Conservation (phyloP, 2,888 invertebrate genomes). For the Creontiades dilutus region DNA sequence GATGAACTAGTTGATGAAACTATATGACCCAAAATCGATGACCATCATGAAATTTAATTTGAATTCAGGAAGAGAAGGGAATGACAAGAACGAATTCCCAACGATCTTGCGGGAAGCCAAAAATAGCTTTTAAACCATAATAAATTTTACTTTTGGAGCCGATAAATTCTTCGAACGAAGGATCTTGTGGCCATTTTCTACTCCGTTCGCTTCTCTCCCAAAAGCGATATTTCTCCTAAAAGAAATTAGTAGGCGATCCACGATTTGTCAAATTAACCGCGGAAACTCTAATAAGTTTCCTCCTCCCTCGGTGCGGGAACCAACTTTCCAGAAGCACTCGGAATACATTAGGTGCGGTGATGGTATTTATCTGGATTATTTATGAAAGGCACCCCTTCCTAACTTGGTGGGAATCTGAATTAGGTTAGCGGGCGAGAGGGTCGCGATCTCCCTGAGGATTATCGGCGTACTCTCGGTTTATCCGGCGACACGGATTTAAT, state of each 20-base stretch:
- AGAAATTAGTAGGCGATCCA: constrained; percentile 35
- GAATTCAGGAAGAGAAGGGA: too few relatives aligned
- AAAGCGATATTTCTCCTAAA: background rate
- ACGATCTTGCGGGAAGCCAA: too few relatives aligned
- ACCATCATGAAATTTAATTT: too few relatives aligned
- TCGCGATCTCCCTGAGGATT: background rate
- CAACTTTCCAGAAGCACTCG: background rate
- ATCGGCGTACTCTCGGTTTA: background rate
- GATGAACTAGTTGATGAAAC: too few relatives aligned
- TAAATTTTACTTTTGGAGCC: background rate
- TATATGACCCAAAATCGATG: too few relatives aligned
- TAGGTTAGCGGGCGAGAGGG: background rate
- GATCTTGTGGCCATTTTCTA: constrained; percentile 1
- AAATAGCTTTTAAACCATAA: background rate
- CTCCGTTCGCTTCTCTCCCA: background rate
- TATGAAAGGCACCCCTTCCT: background rate
- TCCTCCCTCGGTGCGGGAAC: background rate
- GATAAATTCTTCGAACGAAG: background rate
- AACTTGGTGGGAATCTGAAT: constrained; percentile 9
- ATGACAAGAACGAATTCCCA: too few relatives aligned
- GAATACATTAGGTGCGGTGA: constrained; percentile 35
- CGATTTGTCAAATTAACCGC: constrained; percentile 59
- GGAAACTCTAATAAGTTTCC: constrained; percentile 15
- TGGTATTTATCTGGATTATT: constrained; percentile 44
- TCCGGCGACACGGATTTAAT: background rate